phyloP scores from a whole-genome alignment of 2,888 invertebrate genomes.

The Kuschelorhynchus macadamiae region DNA sequence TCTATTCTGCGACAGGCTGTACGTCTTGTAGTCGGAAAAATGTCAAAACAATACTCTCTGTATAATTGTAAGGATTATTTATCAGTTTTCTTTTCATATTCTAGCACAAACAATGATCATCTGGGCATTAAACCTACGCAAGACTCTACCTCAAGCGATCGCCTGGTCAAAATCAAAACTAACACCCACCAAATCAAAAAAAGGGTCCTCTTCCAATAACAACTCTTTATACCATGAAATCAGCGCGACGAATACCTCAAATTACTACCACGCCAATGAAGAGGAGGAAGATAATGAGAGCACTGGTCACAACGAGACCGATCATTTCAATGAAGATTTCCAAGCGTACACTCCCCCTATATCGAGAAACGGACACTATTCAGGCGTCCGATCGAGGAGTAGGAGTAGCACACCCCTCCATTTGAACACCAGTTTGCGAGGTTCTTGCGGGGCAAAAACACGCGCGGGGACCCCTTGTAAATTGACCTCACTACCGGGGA shows the following conservation, averaged over 20 bases:
- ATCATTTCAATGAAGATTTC: slow-evolving; percentile 52
- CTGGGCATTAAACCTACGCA: slow-evolving; percentile 37
- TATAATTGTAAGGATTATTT: too few species aligned
- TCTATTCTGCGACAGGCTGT: too few species aligned
- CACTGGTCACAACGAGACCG: background rate
- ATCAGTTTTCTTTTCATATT: too few species aligned
- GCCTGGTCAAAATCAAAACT: slow-evolving; percentile 40
- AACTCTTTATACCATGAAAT: slow-evolving; percentile 14
- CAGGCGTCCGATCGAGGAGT: slow-evolving; percentile 57
- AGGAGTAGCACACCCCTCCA: slow-evolving; percentile 64
- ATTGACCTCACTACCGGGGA: slow-evolving; percentile 60
- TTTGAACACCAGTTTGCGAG: slow-evolving; percentile 56
- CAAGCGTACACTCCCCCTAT: slow-evolving; percentile 62
- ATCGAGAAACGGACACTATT: slow-evolving; percentile 59
- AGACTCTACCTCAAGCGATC: slow-evolving; percentile 34
- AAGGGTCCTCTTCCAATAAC: background rate
- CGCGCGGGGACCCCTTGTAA: slow-evolving; percentile 66
- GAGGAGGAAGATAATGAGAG: background rate
- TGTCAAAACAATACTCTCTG: too few species aligned
- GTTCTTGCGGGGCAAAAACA: slow-evolving; percentile 63
- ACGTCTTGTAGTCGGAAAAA: too few species aligned
- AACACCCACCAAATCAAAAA: slow-evolving; percentile 12
- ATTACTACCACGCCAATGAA: background rate
- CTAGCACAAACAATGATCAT: slow-evolving; percentile 55
- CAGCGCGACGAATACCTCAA: background rate